Percentiles rank a stretch among this genome's conserved stretches.
phyloP scores from a whole-genome alignment of 2,888 invertebrate genomes.

The Cantharis flavilabris region DNA sequence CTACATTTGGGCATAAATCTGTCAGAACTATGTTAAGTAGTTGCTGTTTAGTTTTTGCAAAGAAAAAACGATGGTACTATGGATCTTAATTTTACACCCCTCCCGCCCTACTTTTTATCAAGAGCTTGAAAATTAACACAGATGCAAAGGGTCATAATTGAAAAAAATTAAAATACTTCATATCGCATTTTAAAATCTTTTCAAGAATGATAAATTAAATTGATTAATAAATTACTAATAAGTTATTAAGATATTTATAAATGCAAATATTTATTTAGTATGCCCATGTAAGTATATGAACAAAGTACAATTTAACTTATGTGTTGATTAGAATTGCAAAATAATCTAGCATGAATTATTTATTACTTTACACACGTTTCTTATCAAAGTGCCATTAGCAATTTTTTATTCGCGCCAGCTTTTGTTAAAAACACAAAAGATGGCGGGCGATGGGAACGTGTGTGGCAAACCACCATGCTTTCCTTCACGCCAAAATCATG shows the following conservation, averaged over 20 bases:
- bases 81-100: too few species aligned
- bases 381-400: background rate
- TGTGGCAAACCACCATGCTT: background rate
- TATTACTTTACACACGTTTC: background rate
- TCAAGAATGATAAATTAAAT: background rate
- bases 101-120: background rate
- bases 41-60: too few species aligned
- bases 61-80: too few species aligned
- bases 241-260: background rate
- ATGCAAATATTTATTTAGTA: background rate
- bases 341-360: slow-evolving; percentile 1
- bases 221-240: slow-evolving; percentile 5
- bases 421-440: background rate
- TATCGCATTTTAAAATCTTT: background rate
- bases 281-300: background rate
- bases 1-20: too few species aligned
- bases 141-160: background rate
- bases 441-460: background rate
- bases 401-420: background rate
- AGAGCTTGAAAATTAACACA: background rate
- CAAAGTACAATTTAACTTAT: background rate
- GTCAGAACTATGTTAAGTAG: too few species aligned
- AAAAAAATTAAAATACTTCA: background rate
- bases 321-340: background rate
- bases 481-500: background rate